Base-by-base conservation (phyloP, 2,797 vertebrate species). In the Thaleichthys pacificus region DNA sequence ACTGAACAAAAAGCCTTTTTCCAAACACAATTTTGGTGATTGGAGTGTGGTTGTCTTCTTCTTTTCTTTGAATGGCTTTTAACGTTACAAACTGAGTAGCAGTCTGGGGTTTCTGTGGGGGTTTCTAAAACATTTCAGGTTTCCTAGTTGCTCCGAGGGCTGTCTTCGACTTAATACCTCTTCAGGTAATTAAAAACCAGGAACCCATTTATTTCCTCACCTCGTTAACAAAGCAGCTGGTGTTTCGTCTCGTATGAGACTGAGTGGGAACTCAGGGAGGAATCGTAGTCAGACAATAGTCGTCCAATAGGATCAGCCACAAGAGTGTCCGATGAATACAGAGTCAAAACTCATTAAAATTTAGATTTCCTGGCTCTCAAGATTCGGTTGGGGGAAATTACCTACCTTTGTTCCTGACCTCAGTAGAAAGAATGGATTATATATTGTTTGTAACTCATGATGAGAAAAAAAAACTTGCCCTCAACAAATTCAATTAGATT, bases 401-500 rank as follows among this genome's bases (percentile, higher is more conserved):
- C 69, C 69, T 62, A 71, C 69, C 65, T 68, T 66, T 63, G 69
- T 61, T 32, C 47, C 63, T 38, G 5, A 70, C 38, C 58, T 17
- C 11, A 58, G 47, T 66, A 35, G 28, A 72, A 71, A 72, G 42
- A 71, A 63, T 54, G 62, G 57, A 71, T 47, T 69, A 64, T 65
- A 71, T 71, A 30, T 71, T 65, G 70, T 47, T 66, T 61, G 62
- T 74, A 42, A 58, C 63, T 61, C 56, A 57, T n/a, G 15, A 38
- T 57, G 56, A 61, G 28, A 62, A 38, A 47, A 71, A 61, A 70
- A 66, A 12, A 42, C 56, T 54, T 71, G 49, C 15, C 64, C 42
- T 58, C 24, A 56, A 60, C 69, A 71, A 71, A 76, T 76, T 67
- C 35, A 68, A 71, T 76, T 71, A 76, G 60, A 47, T 58, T 47